Evolutionary conservation across 2,797 vertebrate species (phyloP).

Genomic region (Gadopsis marmoratus): DNA sequence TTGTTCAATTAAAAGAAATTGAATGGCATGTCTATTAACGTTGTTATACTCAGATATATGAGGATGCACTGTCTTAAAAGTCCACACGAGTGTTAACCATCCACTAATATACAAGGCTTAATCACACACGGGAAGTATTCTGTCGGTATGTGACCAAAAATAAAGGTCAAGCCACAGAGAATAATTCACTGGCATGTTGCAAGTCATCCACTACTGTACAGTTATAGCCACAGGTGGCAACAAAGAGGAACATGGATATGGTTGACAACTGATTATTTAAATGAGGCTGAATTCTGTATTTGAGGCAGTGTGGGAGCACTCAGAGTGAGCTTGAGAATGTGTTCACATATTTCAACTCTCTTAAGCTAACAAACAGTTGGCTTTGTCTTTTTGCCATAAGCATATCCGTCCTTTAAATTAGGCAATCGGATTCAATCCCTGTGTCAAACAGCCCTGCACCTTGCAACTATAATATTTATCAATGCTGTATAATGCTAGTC

Average conservation of each 20-base stretch:
- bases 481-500: not conserved
- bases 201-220: conserved; percentile 47
- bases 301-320: not conserved
- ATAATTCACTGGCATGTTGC: conserved; percentile 31
- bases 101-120: conserved; percentile 15
- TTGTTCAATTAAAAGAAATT: not conserved
- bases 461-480: too few species aligned
- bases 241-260: conserved; percentile 27
- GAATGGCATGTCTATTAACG: conserved; percentile 13
- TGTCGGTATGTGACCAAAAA: conserved; percentile 13
- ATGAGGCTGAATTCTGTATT: conserved; percentile 14
- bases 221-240: conserved; percentile 50
- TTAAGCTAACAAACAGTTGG: not conserved
- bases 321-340: not conserved
- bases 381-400: not conserved
- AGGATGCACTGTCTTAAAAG: not conserved
- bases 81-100: not conserved
- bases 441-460: not conserved
- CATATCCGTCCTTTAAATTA: not conserved
- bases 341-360: not conserved
- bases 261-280: conserved; percentile 51
- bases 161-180: conserved; percentile 41
- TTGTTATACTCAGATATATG: not conserved
- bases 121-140: conserved; percentile 3
- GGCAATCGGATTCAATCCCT: not conserved